These are phyloP conservation scores for Paradoxurus hermaphroditus DNA, from an alignment of 2,113 vertebrate species.

Conservation along the genomic window DNA sequence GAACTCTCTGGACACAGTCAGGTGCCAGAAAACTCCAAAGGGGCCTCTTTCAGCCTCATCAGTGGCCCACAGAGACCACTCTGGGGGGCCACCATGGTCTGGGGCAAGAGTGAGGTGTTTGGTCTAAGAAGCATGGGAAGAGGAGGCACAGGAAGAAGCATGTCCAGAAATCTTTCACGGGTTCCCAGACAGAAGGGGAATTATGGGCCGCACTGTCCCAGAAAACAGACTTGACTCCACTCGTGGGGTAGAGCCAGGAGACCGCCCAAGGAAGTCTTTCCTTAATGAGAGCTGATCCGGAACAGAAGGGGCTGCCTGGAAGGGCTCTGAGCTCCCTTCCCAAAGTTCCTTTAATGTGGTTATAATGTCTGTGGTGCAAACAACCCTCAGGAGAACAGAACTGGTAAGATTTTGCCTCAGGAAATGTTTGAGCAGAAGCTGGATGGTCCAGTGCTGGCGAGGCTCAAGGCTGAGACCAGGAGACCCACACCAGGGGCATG, in stretches of 20 bases:
- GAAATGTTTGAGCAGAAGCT: neutral
- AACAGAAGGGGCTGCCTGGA: neutral
- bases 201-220: fast-evolving
- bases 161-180: neutral
- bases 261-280: neutral
- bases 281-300: neutral
- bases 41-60: neutral
- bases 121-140: neutral
- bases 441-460: neutral
- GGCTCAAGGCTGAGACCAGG: neutral
- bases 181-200: neutral
- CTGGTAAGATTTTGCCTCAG: neutral
- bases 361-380: fast-evolving
- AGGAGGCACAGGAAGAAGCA: neutral
- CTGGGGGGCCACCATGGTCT: too few species aligned
- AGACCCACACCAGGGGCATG: fast-evolving
- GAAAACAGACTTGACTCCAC: neutral
- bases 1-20: neutral
- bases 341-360: neutral
- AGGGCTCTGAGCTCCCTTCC: neutral
- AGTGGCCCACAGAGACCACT: neutral
- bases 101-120: neutral
- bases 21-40: neutral
- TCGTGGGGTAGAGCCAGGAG: neutral
- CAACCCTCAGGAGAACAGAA: neutral